Percentiles rank a stretch among this genome's conserved stretches.
Evolutionary conservation across 2,888 invertebrate genomes (phyloP).

Genomic region (Apomyelois bistriatella): DNA sequence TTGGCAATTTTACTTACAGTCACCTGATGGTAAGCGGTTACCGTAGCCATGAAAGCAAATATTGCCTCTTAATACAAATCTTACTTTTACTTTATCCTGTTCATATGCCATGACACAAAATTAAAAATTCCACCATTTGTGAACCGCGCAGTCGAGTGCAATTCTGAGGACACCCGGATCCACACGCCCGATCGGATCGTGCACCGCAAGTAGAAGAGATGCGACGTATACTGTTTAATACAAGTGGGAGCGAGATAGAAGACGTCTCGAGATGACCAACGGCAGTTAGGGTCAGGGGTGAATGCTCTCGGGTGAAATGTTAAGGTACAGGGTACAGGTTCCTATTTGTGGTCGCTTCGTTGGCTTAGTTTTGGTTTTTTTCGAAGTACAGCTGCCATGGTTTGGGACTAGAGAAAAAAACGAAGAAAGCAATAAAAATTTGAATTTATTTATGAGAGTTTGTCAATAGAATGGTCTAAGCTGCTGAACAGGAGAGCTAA

Average conservation of each 20-base stretch:
- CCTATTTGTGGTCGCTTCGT: conserved; percentile 29
- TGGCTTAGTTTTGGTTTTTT: conserved; percentile 24
- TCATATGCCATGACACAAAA: background rate
- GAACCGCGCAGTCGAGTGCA: conserved; percentile 56
- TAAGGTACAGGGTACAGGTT: conserved; percentile 30
- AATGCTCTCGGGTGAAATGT: conserved; percentile 72
- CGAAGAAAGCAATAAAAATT: too few species aligned
- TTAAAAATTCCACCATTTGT: conserved; percentile 28
- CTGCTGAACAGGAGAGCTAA: too few species aligned
- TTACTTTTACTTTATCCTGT: too few species aligned
- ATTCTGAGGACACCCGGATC: conserved; percentile 76
- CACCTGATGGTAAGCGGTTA: too few species aligned
- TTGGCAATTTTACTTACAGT: too few species aligned
- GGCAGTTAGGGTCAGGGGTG: conserved; percentile 75
- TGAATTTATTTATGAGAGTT: too few species aligned
- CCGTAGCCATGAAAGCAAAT: too few species aligned
- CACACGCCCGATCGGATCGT: conserved; percentile 65
- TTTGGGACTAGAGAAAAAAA: background rate
- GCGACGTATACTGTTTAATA: conserved; percentile 20
- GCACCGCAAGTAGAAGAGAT: conserved; percentile 53
- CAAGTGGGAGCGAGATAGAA: conserved; percentile 38
- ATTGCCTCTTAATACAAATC: too few species aligned
- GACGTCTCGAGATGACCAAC: conserved; percentile 71
- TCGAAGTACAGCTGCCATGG: background rate
- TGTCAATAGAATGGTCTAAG: too few species aligned